Base-by-base conservation (phyloP, 2,797 vertebrate species). In the Gallirallus australis region DNA sequence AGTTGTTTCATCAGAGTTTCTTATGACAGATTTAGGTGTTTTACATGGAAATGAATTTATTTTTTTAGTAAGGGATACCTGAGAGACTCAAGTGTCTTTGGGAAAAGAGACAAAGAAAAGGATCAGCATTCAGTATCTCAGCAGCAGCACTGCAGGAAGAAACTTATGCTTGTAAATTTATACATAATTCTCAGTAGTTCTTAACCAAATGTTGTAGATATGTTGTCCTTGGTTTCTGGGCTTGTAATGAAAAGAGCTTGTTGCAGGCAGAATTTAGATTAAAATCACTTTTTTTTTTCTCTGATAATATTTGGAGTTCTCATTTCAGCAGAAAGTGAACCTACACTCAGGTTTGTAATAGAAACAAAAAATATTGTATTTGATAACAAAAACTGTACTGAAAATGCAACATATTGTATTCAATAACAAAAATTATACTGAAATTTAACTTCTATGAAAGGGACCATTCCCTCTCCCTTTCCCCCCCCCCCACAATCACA, bases 131-230 rank as follows among this genome's bases (percentile, higher is more conserved):
- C 57, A 39, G 9, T 83, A 79, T 66, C 17, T 68, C 69, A 64
- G 35, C 33, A 81, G 53, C 40, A 89, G 13, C 31, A 81, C 6
- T 31, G 7, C 31, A 78, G 39, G 40, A 90, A 31, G 12, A 90
- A 92, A 69, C 20, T 73, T 68, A 11, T 2, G 4, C 48, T 61
- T 0, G 0, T 42, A 90, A 88, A 6, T 93, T 95, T 91, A 59
- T 72, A 21, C 47, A 54, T 94, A 84, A 86, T 75, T 66, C 86
- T 92, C 85, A 59, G 24, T 53, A 52, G 54, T 69, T 71, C 57
- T 78, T 93, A 84, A 95, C 79, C 54, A 88, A 92, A 75, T 12
- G 30, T 52, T 82, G 30, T 72, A 89, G 80, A 47, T 59, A 50
- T 18, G 23, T 72, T 92, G 42, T 68, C 25, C 40, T 91, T 83